phyloP scores from a whole-genome alignment of 2,113 vertebrate genomes.

The Pelmatolapia mariae region DNA sequence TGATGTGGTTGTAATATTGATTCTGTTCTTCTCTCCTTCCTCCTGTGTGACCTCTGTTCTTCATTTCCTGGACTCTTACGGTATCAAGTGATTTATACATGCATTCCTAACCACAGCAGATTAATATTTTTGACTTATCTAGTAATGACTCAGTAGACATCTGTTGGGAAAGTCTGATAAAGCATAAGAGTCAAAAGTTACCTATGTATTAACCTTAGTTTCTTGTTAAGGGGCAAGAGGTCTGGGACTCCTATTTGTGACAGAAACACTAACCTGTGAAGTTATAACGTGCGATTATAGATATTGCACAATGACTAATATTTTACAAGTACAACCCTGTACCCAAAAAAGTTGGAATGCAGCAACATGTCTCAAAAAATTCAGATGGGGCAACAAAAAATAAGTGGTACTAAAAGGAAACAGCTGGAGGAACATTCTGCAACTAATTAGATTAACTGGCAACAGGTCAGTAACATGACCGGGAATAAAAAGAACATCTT shows the following conservation, averaged over 20 bases:
- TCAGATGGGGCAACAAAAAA: not conserved
- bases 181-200: not conserved
- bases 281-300: not conserved
- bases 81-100: conserved; percentile 39
- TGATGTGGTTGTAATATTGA: conserved; percentile 21
- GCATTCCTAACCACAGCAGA: conserved; percentile 16
- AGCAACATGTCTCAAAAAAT: not conserved
- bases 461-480: not conserved
- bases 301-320: not conserved
- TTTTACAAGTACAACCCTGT: not conserved
- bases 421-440: not conserved
- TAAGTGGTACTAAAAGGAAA: not conserved
- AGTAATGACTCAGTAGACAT: not conserved
- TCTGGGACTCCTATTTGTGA: not conserved
- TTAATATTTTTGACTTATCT: not conserved
- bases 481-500: not conserved
- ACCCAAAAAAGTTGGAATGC: not conserved
- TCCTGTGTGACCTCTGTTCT: conserved; percentile 23
- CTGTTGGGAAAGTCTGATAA: not conserved
- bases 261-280: not conserved
- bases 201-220: not conserved
- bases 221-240: not conserved
- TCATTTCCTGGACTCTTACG: conserved; percentile 44
- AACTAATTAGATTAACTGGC: not conserved
- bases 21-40: conserved; percentile 31